phyloP scores from a whole-genome alignment of 2,797 vertebrate species.

The Ambastaia sidthimunki region DNA sequence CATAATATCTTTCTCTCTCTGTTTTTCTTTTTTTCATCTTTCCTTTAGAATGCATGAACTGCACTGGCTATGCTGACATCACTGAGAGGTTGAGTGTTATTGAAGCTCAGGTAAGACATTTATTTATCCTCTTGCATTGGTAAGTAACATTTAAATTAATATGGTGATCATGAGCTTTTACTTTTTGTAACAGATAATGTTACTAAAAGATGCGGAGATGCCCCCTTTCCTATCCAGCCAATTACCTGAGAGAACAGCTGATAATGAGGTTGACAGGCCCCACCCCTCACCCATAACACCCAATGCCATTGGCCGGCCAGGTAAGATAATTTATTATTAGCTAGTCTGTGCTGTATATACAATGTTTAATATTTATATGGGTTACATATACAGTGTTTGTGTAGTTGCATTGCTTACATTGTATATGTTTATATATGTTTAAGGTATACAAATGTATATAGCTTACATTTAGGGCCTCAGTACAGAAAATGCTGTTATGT shows the following conservation, averaged over 20 bases:
- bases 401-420: too few relatives aligned
- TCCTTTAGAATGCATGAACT: conserved; percentile 63
- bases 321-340: conserved; percentile 22
- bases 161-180: background rate
- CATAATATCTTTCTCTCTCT: background rate
- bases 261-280: conserved; percentile 59
- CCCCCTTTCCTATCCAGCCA: conserved; percentile 15
- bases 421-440: too few relatives aligned
- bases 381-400: too few relatives aligned
- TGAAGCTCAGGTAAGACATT: conserved; percentile 57
- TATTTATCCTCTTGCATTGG: background rate
- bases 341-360: too few relatives aligned
- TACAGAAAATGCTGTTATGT: background rate
- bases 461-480: too few relatives aligned
- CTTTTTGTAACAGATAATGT: conserved; percentile 50
- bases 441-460: too few relatives aligned
- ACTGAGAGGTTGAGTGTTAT: conserved; percentile 54
- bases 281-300: conserved; percentile 50
- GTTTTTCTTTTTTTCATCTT: background rate
- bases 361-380: too few relatives aligned
- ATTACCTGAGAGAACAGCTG: conserved; percentile 47
- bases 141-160: background rate
- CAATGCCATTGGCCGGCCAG: conserved; percentile 48
- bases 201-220: conserved; percentile 37
- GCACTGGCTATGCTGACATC: conserved; percentile 56